These are phyloP conservation scores for Nerophis lumbriciformis DNA, from an alignment of 2,113 vertebrate genomes.

Conservation along the genomic window DNA sequence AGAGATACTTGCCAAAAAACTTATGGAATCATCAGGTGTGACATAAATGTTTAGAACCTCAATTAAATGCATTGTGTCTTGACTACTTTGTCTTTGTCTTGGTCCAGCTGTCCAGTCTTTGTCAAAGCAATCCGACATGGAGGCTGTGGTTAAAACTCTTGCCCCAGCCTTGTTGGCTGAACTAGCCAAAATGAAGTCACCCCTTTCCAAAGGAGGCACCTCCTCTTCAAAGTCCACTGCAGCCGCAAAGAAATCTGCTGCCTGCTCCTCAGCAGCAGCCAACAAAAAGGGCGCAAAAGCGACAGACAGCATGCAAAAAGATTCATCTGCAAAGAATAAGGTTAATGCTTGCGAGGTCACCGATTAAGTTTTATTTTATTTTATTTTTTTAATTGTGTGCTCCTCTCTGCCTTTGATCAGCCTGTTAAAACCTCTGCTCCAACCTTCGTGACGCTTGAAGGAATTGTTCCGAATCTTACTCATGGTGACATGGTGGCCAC, in stretches of 20 bases:
- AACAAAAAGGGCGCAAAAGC: slow-evolving; percentile 7
- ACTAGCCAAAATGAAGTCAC: slow-evolving; percentile 52
- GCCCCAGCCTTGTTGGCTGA: slow-evolving; percentile 55
- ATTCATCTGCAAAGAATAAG: slow-evolving; percentile 11
- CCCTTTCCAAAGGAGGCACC: slow-evolving; percentile 13
- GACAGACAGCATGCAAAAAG: background rate
- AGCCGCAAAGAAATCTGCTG: background rate
- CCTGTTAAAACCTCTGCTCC: background rate
- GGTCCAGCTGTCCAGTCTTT: slow-evolving; percentile 41
- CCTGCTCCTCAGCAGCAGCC: background rate
- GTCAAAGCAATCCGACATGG: slow-evolving; percentile 35
- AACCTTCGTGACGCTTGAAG: slow-evolving; percentile 28
- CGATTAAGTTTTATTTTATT: background rate
- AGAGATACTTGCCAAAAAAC: slow-evolving; percentile 38
- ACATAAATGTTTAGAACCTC: background rate
- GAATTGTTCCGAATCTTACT: background rate
- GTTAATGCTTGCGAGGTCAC: slow-evolving; percentile 1
- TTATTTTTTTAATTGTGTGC: background rate
- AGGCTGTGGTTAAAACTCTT: slow-evolving; percentile 51
- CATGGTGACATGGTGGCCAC: slow-evolving; percentile 14
- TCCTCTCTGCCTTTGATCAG: slow-evolving; percentile 9
- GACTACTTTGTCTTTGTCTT: background rate
- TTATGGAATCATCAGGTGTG: slow-evolving; percentile 51
- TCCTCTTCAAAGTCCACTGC: background rate
- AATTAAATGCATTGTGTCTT: background rate